Conservation (phyloP, 2,113 vertebrate genomes). For the Vulpes lagopus region DNA sequence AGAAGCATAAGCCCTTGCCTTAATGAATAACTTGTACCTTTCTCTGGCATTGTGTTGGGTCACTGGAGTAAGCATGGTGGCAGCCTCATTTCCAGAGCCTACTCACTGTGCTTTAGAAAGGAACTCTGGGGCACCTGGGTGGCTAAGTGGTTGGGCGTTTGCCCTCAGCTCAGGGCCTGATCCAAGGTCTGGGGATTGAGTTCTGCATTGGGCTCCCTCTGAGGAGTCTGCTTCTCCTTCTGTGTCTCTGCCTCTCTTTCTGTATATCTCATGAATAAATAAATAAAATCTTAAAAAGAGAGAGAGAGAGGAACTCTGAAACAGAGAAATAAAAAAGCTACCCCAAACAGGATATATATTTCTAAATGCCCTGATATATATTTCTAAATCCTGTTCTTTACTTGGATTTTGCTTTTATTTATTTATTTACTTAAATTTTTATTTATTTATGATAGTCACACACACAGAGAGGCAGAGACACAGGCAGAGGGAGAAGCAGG, state of each 20-base stretch:
- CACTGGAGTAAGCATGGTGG: not conserved
- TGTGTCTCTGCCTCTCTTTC: too few species aligned
- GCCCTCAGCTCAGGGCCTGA: too few species aligned
- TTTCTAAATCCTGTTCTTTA: not conserved
- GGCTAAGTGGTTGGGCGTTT: too few species aligned
- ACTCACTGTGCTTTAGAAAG: not conserved
- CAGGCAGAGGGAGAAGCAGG: too few species aligned
- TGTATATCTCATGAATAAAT: too few species aligned
- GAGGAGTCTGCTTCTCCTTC: too few species aligned
- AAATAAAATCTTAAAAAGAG: too few species aligned
- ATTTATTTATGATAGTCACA: too few species aligned
- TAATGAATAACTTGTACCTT: not conserved
- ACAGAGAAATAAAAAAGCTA: not conserved
- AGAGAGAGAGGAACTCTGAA: constrained; percentile 26
- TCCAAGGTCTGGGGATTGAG: too few species aligned
- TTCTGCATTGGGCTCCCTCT: too few species aligned
- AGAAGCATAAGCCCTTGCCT: not conserved
- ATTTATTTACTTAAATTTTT: too few species aligned
- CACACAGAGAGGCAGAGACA: too few species aligned
- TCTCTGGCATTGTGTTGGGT: not conserved
- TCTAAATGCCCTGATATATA: not conserved
- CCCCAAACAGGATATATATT: not conserved
- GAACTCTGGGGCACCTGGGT: not conserved
- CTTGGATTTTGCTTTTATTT: constrained; percentile 15
- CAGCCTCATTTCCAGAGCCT: not conserved